Evolutionary conservation across 2,797 vertebrate genomes (phyloP).

Genomic region (Cottoperca gobio): DNA sequence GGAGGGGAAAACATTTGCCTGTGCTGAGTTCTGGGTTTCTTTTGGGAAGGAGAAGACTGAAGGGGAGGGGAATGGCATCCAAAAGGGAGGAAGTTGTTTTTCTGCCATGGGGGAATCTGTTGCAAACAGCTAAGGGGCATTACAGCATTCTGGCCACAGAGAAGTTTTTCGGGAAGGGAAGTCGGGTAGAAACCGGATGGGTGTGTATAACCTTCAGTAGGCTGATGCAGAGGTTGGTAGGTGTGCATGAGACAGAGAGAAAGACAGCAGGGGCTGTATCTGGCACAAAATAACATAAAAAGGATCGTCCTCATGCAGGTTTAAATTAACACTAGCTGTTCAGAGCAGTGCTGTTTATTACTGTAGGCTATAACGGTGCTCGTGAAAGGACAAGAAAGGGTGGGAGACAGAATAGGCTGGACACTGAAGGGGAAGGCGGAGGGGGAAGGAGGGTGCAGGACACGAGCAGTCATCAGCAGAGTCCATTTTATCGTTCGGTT

Average conservation of each 20-base stretch:
- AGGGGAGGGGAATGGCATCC: constrained; percentile 79
- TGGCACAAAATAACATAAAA: constrained; percentile 54
- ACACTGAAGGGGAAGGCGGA: constrained; percentile 48
- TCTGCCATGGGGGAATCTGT: constrained; percentile 65
- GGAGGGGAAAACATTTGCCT: constrained; percentile 57
- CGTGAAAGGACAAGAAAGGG: constrained; percentile 72
- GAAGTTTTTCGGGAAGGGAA: constrained; percentile 49
- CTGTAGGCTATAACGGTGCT: constrained; percentile 58
- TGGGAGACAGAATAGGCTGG: constrained; percentile 66
- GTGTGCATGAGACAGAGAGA: constrained; percentile 50
- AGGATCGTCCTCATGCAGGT: constrained; percentile 51
- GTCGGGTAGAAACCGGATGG: constrained; percentile 54
- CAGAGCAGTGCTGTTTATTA: constrained; percentile 65
- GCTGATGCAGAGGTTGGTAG: constrained; percentile 70
- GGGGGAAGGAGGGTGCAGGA: constrained; percentile 63
- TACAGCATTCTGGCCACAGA: constrained; percentile 63
- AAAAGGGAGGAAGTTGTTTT: constrained; percentile 87
- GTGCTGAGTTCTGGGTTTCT: constrained; percentile 75
- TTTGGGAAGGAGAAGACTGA: constrained; percentile 72
- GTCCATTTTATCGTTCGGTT: constrained; percentile 73
- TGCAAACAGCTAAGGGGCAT: constrained; percentile 69
- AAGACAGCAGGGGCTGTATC: constrained; percentile 61
- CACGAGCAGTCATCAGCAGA: constrained; percentile 68
- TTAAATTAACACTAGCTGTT: constrained; percentile 66
- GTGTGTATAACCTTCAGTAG: constrained; percentile 70